phyloP scores from a whole-genome alignment of 1,140 invertebrate genomes.

The Drosophila lini region DNA sequence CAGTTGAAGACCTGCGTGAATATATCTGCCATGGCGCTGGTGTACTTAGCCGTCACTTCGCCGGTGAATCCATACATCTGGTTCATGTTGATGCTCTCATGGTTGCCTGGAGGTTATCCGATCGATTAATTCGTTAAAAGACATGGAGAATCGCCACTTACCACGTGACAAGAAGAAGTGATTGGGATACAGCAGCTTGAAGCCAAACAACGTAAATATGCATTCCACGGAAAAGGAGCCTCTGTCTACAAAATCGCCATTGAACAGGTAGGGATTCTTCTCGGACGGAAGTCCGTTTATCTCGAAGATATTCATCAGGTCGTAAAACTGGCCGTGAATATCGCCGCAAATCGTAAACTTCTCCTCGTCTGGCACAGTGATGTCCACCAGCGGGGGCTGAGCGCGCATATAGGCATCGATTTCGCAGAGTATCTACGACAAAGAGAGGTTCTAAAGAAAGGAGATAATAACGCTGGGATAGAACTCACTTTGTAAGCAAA shows the following conservation, averaged over 20 bases:
- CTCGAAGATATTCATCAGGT: constrained; percentile 98
- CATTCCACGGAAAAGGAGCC: constrained; percentile 99
- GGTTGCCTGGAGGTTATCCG: constrained; percentile 91
- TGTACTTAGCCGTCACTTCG: constrained; percentile 98
- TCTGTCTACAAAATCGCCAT: constrained; percentile 97
- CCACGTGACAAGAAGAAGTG: constrained; percentile 99
- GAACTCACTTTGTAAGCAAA: constrained; percentile 96
- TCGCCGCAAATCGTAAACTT: constrained; percentile 99
- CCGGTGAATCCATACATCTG: constrained; percentile 99
- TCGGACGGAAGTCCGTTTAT: constrained; percentile 97
- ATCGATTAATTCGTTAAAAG: background rate
- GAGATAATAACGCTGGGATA: background rate
- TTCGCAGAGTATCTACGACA: constrained; percentile 94
- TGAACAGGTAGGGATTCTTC: constrained; percentile 94
- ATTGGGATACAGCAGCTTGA: constrained; percentile 98
- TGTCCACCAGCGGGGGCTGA: constrained; percentile 95
- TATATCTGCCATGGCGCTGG: constrained; percentile 96
- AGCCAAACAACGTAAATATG: constrained; percentile 98
- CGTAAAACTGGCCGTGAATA: constrained; percentile 99
- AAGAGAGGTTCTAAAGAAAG: background rate
- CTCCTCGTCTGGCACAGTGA: constrained; percentile 92
- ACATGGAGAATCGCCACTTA: constrained; percentile 83
- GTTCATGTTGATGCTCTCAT: constrained; percentile 99
- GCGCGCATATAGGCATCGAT: constrained; percentile 93
- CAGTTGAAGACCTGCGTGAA: constrained; percentile 99